Evolutionary conservation across 1,140 invertebrate genomes (phyloP), one percentile per base, ranked within the genome.

Genomic region (Drosophila subpulchrella): DNA sequence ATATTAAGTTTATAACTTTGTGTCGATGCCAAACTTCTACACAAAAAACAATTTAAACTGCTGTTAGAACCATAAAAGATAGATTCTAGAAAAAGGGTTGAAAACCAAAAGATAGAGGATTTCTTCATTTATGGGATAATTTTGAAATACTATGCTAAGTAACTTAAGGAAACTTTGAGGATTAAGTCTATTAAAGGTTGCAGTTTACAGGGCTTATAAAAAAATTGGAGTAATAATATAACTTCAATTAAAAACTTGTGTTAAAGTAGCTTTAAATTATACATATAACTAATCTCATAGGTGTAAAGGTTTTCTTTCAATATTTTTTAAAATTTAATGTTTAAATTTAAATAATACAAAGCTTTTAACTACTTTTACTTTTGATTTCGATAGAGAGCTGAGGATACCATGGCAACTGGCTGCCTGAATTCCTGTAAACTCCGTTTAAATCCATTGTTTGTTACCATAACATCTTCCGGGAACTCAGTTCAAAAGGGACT

Each of bases 351-450:
- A 44, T 44, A 17, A 20, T 20, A 10, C 8, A 1, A 20, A 46
- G 15, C 42, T 20, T 46, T 46, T 5, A 44, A 20, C 1, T 20
- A 46, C 17, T 1, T 46, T 20, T 2, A 42, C 6, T 17, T 60
- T 63, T 60, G 60, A 63, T 63, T 27, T 60, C 15, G 10, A 12
- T 27, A 57, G 42, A 70, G 62, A 38, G 50, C 27, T 24, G 6
- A 20, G 50, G 30, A 17, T 34, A 36, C 13, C 15, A 5, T 4
- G 50, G 42, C 36, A 27, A 13, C 6, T 4, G 46, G 11, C 44
- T 48, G 59, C 57, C 63, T 30, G 58, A 62, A 56, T 80, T 78
- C 84, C 84, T 88, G 84, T 88, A 88, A 80, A 70, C 76, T 88
- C 84, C 83, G 63, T 73, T 68, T 48, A 50, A 39, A 11, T 20